Percentiles rank a stretch among this genome's conserved stretches.
Evolutionary conservation across 2,113 vertebrate genomes (phyloP).

Genomic region (Thinocorus orbignyianus): DNA sequence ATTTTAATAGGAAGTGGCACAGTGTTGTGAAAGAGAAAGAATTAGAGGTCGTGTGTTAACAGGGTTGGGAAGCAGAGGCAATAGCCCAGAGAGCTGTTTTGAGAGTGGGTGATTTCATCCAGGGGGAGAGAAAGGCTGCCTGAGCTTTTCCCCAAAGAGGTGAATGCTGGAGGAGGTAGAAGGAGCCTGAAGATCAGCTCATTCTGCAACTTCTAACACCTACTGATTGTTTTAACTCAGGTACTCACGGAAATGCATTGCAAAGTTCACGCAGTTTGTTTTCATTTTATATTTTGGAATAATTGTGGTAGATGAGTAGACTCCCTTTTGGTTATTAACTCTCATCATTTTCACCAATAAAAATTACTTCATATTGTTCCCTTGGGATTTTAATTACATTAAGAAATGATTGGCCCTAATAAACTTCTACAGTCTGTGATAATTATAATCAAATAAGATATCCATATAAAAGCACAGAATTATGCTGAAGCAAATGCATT

Average conservation of each 20-base stretch:
- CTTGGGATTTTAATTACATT: slow-evolving; percentile 75
- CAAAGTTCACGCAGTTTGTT: slow-evolving; percentile 48
- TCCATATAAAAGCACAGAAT: slow-evolving; percentile 71
- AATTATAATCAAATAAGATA: slow-evolving; percentile 78
- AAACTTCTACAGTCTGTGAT: slow-evolving; percentile 73
- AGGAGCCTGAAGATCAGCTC: neutral
- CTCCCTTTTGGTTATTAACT: slow-evolving; percentile 58
- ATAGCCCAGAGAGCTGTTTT: neutral
- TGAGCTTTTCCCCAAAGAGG: neutral
- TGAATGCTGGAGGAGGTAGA: neutral
- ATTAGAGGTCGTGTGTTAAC: slow-evolving; percentile 39
- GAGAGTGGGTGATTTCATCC: neutral
- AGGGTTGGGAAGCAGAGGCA: slow-evolving; percentile 4
- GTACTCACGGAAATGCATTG: slow-evolving; percentile 17
- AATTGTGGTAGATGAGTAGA: slow-evolving; percentile 50
- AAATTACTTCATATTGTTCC: slow-evolving; percentile 70
- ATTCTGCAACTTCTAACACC: neutral
- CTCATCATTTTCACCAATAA: slow-evolving; percentile 64
- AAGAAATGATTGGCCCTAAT: slow-evolving; percentile 76
- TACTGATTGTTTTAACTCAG: slow-evolving; percentile 8
- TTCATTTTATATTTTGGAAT: slow-evolving; percentile 64
- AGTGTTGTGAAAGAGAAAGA: slow-evolving; percentile 27
- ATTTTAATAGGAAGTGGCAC: slow-evolving; percentile 56
- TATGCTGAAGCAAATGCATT: slow-evolving; percentile 66
- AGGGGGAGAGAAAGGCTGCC: neutral